Evolutionary conservation across 2,113 vertebrate species (phyloP).

Genomic region (Colistium nudipinnis): DNA sequence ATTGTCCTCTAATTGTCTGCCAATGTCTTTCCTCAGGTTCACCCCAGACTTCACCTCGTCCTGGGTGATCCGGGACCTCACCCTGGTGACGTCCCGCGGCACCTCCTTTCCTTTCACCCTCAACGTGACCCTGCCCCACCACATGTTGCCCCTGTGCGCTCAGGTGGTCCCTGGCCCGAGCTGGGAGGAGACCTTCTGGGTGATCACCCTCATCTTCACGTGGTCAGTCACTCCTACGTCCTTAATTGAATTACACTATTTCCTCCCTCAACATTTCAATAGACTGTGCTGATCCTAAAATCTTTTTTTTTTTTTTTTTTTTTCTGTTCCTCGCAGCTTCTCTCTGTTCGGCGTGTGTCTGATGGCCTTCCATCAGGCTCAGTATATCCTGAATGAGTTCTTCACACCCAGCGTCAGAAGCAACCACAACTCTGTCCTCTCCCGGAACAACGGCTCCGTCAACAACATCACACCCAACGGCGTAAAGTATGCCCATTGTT

Average conservation of each 20-base stretch:
- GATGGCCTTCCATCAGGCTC: slow-evolving; percentile 96
- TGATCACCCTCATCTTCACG: slow-evolving; percentile 92
- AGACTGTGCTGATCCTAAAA: no score
- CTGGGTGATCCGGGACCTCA: slow-evolving; percentile 96
- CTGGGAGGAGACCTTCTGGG: slow-evolving; percentile 98
- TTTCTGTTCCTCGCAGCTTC: slow-evolving; percentile 80
- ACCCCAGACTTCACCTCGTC: slow-evolving; percentile 99
- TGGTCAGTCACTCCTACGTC: slow-evolving; percentile 79
- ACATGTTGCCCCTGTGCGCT: slow-evolving; percentile 93
- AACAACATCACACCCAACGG: slow-evolving; percentile 84
- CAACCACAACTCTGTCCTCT: slow-evolving; percentile 81
- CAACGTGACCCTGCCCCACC: slow-evolving; percentile 96
- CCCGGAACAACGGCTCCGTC: slow-evolving; percentile 81
- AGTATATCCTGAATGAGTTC: slow-evolving; percentile 94
- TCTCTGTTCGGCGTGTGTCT: slow-evolving; percentile 93
- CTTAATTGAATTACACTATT: no score
- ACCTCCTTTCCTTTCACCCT: slow-evolving; percentile 92
- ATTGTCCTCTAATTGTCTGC: neutral
- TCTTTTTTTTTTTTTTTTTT: neutral
- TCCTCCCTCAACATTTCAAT: neutral
- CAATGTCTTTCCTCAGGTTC: slow-evolving; percentile 81
- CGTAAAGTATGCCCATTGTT: slow-evolving; percentile 83
- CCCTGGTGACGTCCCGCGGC: slow-evolving; percentile 87
- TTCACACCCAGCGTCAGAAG: slow-evolving; percentile 86
- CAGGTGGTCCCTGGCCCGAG: slow-evolving; percentile 95